Percentiles rank a stretch among this genome's conserved stretches.
phyloP scores from a whole-genome alignment of 2,797 vertebrate species.

The Enteromius thamalakanensis region DNA sequence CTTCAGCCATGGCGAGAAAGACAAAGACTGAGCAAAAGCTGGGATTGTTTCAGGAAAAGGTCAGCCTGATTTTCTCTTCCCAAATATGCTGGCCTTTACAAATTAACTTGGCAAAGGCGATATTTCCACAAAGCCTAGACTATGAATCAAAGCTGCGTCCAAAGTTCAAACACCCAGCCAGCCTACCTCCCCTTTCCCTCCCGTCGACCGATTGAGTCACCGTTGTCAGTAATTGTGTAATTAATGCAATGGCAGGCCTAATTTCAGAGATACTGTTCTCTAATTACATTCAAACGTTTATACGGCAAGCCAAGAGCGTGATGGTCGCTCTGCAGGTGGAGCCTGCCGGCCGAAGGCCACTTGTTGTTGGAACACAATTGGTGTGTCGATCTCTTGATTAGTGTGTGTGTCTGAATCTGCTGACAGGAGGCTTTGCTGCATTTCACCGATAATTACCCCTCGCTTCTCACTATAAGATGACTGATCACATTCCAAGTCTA shows the following conservation, averaged over 20 bases:
- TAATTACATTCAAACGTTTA: slow-evolving; percentile 80
- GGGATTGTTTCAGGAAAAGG: slow-evolving; percentile 78
- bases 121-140: slow-evolving; percentile 80
- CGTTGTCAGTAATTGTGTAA: slow-evolving; percentile 83
- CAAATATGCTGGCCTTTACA: slow-evolving; percentile 86
- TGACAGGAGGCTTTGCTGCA: slow-evolving; percentile 77
- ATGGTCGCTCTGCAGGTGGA: slow-evolving; percentile 65
- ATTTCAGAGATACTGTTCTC: slow-evolving; percentile 79
- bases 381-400: slow-evolving; percentile 78
- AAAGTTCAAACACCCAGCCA: slow-evolving; percentile 74
- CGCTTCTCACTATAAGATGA: slow-evolving; percentile 69
- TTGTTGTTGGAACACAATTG: slow-evolving; percentile 72
- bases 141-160: slow-evolving; percentile 81
- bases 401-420: slow-evolving; percentile 73
- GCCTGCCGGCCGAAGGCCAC: slow-evolving; percentile 68
- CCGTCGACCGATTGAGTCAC: slow-evolving; percentile 63
- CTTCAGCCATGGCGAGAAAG: slow-evolving; percentile 44
- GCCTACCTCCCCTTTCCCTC: slow-evolving; percentile 60
- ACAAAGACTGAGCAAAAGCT: slow-evolving; percentile 66
- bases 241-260: slow-evolving; percentile 81
- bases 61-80: slow-evolving; percentile 83
- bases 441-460: slow-evolving; percentile 79
- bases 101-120: slow-evolving; percentile 83
- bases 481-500: slow-evolving; percentile 61
- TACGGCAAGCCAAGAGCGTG: slow-evolving; percentile 74